phyloP scores from a whole-genome alignment of 2,888 invertebrate genomes.

The Mylabris sibirica region DNA sequence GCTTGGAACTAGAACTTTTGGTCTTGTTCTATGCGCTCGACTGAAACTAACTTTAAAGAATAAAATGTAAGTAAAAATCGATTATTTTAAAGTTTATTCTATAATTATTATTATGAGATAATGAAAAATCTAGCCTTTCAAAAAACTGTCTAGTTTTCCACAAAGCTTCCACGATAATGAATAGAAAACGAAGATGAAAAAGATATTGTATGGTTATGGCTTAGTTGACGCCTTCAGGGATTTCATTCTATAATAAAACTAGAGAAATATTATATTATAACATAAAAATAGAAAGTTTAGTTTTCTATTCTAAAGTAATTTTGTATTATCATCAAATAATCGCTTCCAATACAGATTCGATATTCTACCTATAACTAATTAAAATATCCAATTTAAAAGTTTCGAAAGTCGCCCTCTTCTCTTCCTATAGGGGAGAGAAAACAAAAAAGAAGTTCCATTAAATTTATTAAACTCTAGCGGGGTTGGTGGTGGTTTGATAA shows the following conservation, averaged over 20 bases:
- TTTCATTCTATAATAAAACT: not conserved
- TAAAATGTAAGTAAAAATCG: not conserved
- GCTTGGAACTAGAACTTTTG: not conserved
- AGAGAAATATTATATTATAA: not conserved
- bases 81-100: not conserved
- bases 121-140: not conserved
- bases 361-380: not conserved
- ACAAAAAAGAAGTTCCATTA: not conserved
- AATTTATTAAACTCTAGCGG: not conserved
- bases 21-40: not conserved
- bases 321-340: not conserved
- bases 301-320: no score
- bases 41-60: not conserved
- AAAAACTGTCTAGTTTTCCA: not conserved
- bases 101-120: not conserved
- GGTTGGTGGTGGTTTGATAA: not conserved
- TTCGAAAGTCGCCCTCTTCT: not conserved
- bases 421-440: not conserved
- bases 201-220: not conserved
- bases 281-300: not conserved
- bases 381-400: conserved; percentile 7
- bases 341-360: not conserved
- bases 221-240: conserved; percentile 2
- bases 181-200: not conserved
- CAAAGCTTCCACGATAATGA: not conserved